Percentiles rank a stretch among this genome's conserved stretches.
Conservation (phyloP, 2,113 vertebrate species). For the Butastur rufipennis region DNA sequence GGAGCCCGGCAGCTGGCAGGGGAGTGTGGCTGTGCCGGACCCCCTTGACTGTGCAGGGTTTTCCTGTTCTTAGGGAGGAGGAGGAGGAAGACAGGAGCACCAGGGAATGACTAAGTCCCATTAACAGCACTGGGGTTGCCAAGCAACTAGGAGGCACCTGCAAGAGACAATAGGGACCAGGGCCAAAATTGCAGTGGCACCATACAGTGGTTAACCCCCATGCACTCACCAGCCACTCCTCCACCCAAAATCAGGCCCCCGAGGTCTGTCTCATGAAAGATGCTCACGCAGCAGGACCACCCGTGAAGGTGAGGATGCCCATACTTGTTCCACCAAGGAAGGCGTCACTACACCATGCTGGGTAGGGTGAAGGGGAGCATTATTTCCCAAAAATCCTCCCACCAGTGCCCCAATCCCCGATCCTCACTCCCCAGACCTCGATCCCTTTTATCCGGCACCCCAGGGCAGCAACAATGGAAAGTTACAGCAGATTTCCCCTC, state of each 20-base stretch:
- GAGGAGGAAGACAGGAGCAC: neutral
- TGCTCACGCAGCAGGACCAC: neutral
- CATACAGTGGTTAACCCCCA: neutral
- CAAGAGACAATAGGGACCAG: neutral
- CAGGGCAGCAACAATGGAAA: conserved; percentile 38
- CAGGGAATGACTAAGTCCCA: neutral
- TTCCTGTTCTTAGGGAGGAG: neutral
- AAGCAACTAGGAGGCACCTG: neutral
- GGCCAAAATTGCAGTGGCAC: neutral
- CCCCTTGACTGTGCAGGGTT: neutral
- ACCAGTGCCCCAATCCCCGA: too few relatives aligned
- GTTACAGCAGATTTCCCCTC: conserved; percentile 1
- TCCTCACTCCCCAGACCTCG: neutral
- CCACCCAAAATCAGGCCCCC: neutral
- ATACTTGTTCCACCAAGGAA: neutral
- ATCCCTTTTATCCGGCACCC: conserved; percentile 35
- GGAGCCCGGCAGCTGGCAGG: fast-evolving
- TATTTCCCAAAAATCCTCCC: neutral
- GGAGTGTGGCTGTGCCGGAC: fast-evolving
- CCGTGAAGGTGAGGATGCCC: neutral
- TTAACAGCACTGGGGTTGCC: neutral
- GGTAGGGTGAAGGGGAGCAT: neutral
- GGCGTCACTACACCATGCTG: neutral
- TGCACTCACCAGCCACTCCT: fast-evolving
- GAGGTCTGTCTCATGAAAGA: neutral